These are phyloP conservation scores for Carabus problematicus DNA, from an alignment of 2,888 invertebrate species.

Conservation along the genomic window DNA sequence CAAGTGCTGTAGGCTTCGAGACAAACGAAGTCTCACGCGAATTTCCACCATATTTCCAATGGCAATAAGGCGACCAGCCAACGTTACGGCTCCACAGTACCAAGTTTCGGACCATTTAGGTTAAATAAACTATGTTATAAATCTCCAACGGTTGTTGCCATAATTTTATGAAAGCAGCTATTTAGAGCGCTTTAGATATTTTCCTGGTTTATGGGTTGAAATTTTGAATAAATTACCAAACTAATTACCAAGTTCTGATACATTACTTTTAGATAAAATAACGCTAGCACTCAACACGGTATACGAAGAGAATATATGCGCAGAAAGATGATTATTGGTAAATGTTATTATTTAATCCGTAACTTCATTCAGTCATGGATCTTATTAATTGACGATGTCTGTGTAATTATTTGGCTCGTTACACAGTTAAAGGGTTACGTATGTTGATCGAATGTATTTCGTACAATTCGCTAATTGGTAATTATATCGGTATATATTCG, in stretches of 20 bases:
- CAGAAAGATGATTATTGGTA: neutral
- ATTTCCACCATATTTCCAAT: too few relatives aligned
- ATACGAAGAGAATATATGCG: neutral
- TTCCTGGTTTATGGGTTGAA: too few relatives aligned
- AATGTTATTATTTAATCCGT: neutral
- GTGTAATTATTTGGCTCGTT: neutral
- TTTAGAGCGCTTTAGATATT: too few relatives aligned
- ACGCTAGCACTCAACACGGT: too few relatives aligned
- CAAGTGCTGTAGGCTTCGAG: constrained; percentile 1
- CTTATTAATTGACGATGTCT: neutral
- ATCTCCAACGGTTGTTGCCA: constrained; percentile 32
- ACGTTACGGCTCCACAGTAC: constrained; percentile 11
- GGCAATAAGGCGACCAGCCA: constrained; percentile 22
- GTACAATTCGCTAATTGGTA: constrained; percentile 23
- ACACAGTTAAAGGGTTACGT: neutral
- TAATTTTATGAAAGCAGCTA: constrained; percentile 20
- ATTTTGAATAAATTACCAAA: too few relatives aligned
- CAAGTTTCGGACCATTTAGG: constrained; percentile 29
- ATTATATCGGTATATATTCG: constrained; percentile 27
- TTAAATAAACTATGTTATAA: constrained; percentile 35
- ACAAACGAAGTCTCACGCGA: neutral
- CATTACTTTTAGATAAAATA: too few relatives aligned
- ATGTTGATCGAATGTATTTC: constrained; percentile 30
- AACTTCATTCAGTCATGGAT: neutral
- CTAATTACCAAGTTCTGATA: too few relatives aligned